These are phyloP conservation scores for Apamea sordens DNA, from an alignment of 2,888 invertebrate genomes.

Conservation along the genomic window DNA sequence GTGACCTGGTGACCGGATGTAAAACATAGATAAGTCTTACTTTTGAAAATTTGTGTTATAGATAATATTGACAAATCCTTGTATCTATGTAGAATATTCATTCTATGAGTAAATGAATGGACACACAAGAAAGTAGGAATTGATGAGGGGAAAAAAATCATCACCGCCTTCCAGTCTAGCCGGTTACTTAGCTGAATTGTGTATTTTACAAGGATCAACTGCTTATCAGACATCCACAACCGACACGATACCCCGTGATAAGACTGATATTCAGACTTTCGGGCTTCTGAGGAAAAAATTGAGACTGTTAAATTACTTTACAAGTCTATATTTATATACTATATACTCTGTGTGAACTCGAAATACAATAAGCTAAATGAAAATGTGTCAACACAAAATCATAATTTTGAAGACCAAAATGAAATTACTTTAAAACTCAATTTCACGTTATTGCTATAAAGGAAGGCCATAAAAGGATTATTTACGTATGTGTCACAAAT, in stretches of 20 bases:
- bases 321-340: too few relatives aligned
- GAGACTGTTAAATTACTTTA: too few relatives aligned
- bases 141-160: background rate
- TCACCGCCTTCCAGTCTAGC: background rate
- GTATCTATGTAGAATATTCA: background rate
- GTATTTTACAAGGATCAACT: background rate
- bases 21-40: too few relatives aligned
- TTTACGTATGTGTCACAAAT: constrained; percentile 1
- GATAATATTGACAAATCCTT: background rate
- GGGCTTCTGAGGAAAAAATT: background rate
- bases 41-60: background rate
- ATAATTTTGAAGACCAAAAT: background rate
- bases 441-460: background rate
- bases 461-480: background rate
- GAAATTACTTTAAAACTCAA: background rate
- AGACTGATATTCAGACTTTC: background rate
- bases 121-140: background rate
- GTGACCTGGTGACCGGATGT: background rate
- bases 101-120: background rate
- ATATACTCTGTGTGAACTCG: background rate
- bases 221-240: background rate
- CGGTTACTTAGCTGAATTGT: background rate
- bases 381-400: background rate
- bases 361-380: background rate
- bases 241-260: background rate